These are phyloP conservation scores for Eupleurogrammus muticus DNA, from an alignment of 2,797 vertebrate genomes.

Conservation along the genomic window DNA sequence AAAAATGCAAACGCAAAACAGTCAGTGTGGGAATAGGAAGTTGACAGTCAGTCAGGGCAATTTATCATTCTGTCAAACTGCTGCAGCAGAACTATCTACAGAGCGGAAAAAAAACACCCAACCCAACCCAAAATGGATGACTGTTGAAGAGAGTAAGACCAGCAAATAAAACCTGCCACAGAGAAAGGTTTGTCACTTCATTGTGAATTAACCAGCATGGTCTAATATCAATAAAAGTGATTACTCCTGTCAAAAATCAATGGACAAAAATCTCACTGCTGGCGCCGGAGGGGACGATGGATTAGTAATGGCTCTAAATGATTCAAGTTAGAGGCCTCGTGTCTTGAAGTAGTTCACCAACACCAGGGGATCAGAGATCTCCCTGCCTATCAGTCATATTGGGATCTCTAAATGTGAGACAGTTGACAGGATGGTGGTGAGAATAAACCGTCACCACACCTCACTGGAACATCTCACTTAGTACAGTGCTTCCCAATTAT, in stretches of 20 bases:
- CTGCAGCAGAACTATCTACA: constrained; percentile 73
- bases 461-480: too few species aligned
- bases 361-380: too few species aligned
- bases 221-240: constrained; percentile 35
- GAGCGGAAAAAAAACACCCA: constrained; percentile 52
- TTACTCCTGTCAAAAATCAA: constrained; percentile 6
- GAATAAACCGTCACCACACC: too few species aligned
- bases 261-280: neutral
- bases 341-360: too few species aligned
- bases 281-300: neutral
- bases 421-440: too few species aligned
- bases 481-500: too few species aligned
- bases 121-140: constrained; percentile 49
- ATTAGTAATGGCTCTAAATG: neutral
- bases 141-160: constrained; percentile 41
- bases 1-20: constrained; percentile 75
- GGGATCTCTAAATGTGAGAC: too few species aligned
- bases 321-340: neutral
- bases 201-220: constrained; percentile 55
- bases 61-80: constrained; percentile 84
- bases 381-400: too few species aligned
- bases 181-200: constrained; percentile 67
- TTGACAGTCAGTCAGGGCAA: constrained; percentile 82
- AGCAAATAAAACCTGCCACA: constrained; percentile 55
- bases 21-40: constrained; percentile 70